Evolutionary conservation across 2,113 vertebrate species (phyloP), one percentile per base, ranked within the genome.

Genomic region (Gavialis gangeticus): DNA sequence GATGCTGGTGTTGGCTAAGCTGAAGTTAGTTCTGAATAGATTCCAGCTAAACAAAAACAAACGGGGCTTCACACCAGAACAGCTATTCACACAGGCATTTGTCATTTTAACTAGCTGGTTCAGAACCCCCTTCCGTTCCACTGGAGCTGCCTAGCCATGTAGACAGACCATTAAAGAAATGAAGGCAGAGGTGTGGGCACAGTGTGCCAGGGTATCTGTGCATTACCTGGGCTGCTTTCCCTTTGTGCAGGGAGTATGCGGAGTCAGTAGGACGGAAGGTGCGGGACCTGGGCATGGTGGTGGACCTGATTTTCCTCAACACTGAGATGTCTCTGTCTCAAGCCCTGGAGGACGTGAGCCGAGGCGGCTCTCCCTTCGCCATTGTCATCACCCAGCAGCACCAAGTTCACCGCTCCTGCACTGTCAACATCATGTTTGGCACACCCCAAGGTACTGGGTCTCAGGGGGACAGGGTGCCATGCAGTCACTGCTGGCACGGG

Each of bases 281-380:
- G 54, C 98, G 99, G 81, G 99, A 99, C 91, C 96, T 99, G 81
- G 99, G 99, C 89, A 99, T 99, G 99, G 99, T 99, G 55, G 99
- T 99, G 96, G 99, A 99, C 97, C 98, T 99, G 95, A 99, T 99
- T 97, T 99, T 99, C 97, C 99, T 99, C 90, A 99, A 99, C 98
- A 99, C 99, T 3, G 99, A 99, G 91, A 99, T 99, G 88, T 99
- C 99, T 0, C 97, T 99, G 57, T 99, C 99, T 0, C 99, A 99
- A 97, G 99, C 99, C 9, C 98, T 99, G 96, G 99, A 99, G 34
- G 99, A 99, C 54, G 99, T 99, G n/a, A 99, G 99, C 96, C 98
- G 99, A 82, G 99, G 99, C 86, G 99, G 98, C 6, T 99, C 99
- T 46, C 99, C 99, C 59, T 99, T 99, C 79, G 99, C 99, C 92